Conservation (phyloP, 2,113 vertebrate species). For the Amia ocellicauda region DNA sequence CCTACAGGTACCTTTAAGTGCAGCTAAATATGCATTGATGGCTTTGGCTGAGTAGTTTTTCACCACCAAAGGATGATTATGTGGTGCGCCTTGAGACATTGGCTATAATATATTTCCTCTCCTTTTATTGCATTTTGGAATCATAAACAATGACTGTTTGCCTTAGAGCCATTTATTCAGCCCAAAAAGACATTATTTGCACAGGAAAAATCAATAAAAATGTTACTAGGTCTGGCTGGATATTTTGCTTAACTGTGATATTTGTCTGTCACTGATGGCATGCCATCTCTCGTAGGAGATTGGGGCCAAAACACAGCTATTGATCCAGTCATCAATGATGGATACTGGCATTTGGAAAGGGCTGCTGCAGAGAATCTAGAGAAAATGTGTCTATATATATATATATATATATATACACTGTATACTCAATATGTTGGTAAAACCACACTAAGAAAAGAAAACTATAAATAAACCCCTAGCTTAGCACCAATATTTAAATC, state of each 20-base stretch:
- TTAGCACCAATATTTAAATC: too few species aligned
- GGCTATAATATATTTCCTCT: conserved; percentile 93
- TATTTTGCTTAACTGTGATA: conserved; percentile 92
- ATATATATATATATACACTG: background rate
- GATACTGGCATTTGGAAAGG: conserved; percentile 89
- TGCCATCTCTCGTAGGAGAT: conserved; percentile 92
- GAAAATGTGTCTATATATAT: background rate
- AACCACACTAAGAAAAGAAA: too few species aligned
- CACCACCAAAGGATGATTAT: conserved; percentile 85
- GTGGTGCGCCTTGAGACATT: conserved; percentile 88
- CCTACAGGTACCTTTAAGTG: conserved; percentile 77
- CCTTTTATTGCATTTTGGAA: conserved; percentile 94
- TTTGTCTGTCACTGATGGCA: conserved; percentile 98
- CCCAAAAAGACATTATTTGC: conserved; percentile 98
- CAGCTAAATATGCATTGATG: conserved; percentile 77
- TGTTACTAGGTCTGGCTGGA: conserved; percentile 85
- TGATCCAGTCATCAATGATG: conserved; percentile 98
- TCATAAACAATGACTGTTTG: conserved; percentile 96
- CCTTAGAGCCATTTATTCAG: conserved; percentile 98
- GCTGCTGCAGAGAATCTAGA: conserved; percentile 79
- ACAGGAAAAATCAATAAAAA: conserved; percentile 96
- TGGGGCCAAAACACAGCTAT: conserved; percentile 95
- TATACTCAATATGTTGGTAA: too few species aligned
- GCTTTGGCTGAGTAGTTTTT: conserved; percentile 79
- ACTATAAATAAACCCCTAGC: too few species aligned